Percentiles rank a stretch among this genome's conserved stretches.
Evolutionary conservation across 1,140 invertebrate genomes (phyloP).

Genomic region (Trypoxylus dichotomus): DNA sequence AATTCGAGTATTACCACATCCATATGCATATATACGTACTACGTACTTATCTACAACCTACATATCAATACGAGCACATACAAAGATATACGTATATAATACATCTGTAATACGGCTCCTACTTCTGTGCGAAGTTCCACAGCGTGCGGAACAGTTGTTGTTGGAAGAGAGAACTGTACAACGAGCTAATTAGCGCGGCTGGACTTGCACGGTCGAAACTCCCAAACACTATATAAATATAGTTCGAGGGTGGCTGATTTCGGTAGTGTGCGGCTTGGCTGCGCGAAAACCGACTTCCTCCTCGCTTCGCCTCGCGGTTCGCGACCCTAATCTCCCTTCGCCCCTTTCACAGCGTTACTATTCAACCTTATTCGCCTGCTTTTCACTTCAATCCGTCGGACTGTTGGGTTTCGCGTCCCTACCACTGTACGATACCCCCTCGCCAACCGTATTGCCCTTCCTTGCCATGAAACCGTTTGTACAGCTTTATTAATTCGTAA

Average conservation of each 20-base stretch:
- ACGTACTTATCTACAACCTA: background rate
- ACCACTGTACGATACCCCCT: background rate
- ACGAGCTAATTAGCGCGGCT: conserved; percentile 16
- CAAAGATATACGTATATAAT: background rate
- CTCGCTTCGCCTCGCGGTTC: background rate
- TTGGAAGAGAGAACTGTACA: conserved; percentile 21
- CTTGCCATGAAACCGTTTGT: conserved; percentile 4
- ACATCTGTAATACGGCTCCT: no score
- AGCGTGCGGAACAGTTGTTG: conserved; percentile 6
- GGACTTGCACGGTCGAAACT: conserved; percentile 20
- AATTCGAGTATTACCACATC: conserved; percentile 4
- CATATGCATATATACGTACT: background rate
- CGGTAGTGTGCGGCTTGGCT: background rate
- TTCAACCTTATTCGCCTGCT: background rate
- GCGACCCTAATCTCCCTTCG: background rate
- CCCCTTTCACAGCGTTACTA: background rate
- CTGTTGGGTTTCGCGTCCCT: background rate
- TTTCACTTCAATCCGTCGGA: conserved; percentile 19
- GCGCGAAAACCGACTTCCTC: background rate
- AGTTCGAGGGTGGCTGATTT: conserved; percentile 20
- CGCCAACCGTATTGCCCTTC: background rate
- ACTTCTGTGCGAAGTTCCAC: background rate
- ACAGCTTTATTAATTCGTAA: conserved; percentile 25
- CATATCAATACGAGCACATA: background rate
- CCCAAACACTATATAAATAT: conserved; percentile 24